Conservation (phyloP, 2,113 vertebrate genomes). For the Parotia lawesii region DNA sequence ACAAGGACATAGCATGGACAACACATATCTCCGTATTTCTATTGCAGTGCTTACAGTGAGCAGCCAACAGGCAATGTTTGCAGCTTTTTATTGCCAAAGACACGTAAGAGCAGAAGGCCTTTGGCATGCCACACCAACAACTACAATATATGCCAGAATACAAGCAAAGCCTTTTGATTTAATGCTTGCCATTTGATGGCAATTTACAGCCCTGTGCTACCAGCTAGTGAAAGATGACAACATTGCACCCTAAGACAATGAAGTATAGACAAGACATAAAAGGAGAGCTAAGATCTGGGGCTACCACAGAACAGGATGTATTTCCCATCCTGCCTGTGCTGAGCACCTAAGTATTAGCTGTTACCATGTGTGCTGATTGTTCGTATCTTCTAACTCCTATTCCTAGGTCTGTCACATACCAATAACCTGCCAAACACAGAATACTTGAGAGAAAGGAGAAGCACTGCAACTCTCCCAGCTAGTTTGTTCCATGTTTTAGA, state of each 20-base stretch:
- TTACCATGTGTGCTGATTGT: accelerated
- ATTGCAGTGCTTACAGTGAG: not conserved
- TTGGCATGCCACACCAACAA: not conserved
- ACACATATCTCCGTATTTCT: not conserved
- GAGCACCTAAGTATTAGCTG: not conserved
- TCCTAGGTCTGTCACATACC: not conserved
- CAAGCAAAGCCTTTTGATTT: not conserved
- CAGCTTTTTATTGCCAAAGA: not conserved
- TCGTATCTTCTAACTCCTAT: not conserved
- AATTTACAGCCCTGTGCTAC: not conserved
- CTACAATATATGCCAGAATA: not conserved
- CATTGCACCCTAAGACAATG: not conserved
- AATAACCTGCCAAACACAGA: not conserved
- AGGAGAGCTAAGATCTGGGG: not conserved
- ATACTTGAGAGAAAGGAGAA: not conserved
- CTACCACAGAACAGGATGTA: not conserved
- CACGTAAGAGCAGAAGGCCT: not conserved
- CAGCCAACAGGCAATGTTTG: not conserved
- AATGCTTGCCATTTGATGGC: not conserved
- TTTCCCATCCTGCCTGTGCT: not conserved
- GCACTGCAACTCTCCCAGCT: not conserved
- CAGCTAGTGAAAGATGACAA: not conserved
- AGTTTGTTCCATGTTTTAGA: not conserved
- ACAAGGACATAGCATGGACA: not conserved
- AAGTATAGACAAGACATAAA: not conserved